Evolutionary conservation across 2,888 invertebrate species (phyloP), one percentile per base, ranked within the genome.

Genomic region (Scelioninae gen. 1): DNA sequence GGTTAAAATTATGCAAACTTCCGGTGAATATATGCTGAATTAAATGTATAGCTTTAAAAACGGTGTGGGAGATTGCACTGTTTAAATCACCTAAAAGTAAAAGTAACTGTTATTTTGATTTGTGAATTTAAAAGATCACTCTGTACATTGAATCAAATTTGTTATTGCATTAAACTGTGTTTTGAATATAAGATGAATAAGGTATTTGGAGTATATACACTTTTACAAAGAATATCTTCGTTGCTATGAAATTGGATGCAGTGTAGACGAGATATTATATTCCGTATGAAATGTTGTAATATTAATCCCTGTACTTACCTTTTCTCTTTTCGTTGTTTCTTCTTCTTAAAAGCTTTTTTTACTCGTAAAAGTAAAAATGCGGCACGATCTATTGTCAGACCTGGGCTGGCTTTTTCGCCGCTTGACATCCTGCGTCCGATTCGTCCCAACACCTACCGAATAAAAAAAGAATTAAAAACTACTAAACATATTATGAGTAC

Each of bases 321-420:
- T 94, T 96, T 96, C 83, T 97, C 97, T 91, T 97, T 97, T 87
- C 96, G 94, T 91, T 97, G 95, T 86, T 97, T 95, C 93, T 97
- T 97, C 93, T 96, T 97, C 93, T 96, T 97, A 93, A 98, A 97
- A 47, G 97, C 97, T 90, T 96, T 95, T 91, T 97, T 97, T 78
- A 98, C 97, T 86, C 97, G 94, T 87, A 98, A 93, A 86, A 98
- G 94, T 43, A 98, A 94, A 92, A 98, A 97, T 69, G 97, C 97
- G 63, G 97, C 97, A 85, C 97, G 95, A 93, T 97, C 97, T 92
- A 98, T 97, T 88, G 97, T 96, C 87, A 97, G 93, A 74, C 95
- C 94, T 83, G 95, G 94, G 87, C 95, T 95, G 86, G 93, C 93
- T 88, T 92, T 92, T 85, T 91, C 91, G 87, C 89, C 90, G 86